These are phyloP conservation scores for Osmoderma eremita DNA, from an alignment of 2,888 invertebrate species.

Conservation along the genomic window DNA sequence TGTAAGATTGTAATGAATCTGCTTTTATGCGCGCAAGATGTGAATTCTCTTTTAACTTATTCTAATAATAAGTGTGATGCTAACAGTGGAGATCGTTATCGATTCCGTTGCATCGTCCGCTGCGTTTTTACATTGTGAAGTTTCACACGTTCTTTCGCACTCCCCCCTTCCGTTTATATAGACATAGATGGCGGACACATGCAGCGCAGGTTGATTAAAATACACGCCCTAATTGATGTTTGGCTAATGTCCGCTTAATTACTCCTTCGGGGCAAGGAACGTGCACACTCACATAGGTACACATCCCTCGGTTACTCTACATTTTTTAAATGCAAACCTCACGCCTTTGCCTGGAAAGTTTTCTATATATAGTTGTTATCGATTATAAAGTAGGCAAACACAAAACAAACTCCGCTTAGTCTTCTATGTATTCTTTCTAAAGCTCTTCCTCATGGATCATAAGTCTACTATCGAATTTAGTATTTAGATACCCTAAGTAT, in stretches of 20 bases:
- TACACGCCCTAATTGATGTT: constrained; percentile 38
- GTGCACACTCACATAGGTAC: constrained; percentile 10
- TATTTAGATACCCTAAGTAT: no score
- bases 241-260: constrained; percentile 37
- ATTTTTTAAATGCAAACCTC: background rate
- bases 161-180: constrained; percentile 23
- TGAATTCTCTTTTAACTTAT: constrained; percentile 1
- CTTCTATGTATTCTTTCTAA: no score
- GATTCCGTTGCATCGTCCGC: constrained; percentile 17
- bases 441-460: no score
- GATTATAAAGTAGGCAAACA: no score
- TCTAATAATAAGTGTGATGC: constrained; percentile 4
- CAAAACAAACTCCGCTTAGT: no score
- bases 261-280: constrained; percentile 25
- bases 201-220: constrained; percentile 32
- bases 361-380: no score
- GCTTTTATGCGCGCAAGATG: background rate
- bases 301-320: constrained; percentile 9
- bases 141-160: constrained; percentile 30
- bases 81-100: constrained; percentile 9
- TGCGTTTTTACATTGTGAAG: constrained; percentile 24
- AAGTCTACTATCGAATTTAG: no score
- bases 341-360: background rate
- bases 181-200: constrained; percentile 25
- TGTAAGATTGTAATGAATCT: no score